These are phyloP conservation scores for Hoplostethus mediterraneus DNA, from an alignment of 2,797 vertebrate genomes.

Conservation along the genomic window DNA sequence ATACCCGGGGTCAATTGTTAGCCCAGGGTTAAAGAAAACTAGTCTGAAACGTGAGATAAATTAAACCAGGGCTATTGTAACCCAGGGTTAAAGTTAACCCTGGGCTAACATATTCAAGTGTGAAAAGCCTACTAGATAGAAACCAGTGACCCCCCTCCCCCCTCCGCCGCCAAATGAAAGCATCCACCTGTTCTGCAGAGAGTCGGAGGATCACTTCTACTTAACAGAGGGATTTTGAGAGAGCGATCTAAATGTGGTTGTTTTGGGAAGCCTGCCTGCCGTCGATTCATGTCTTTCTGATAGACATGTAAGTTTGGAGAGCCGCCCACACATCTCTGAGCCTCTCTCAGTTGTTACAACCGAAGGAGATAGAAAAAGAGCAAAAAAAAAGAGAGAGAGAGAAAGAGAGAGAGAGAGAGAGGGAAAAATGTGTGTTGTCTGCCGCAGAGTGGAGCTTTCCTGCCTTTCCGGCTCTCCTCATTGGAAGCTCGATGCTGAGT, in stretches of 20 bases:
- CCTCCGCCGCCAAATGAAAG: slow-evolving; percentile 32
- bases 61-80: too few species aligned
- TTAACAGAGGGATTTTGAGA: slow-evolving; percentile 48
- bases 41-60: too few species aligned
- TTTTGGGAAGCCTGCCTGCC: slow-evolving; percentile 62
- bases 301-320: slow-evolving; percentile 76
- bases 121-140: too few species aligned
- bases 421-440: slow-evolving; percentile 57
- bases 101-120: too few species aligned
- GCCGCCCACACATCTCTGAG: slow-evolving; percentile 66
- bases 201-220: slow-evolving; percentile 50
- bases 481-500: slow-evolving; percentile 52
- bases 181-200: slow-evolving; percentile 25
- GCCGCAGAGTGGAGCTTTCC: slow-evolving; percentile 66
- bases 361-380: slow-evolving; percentile 32
- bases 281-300: slow-evolving; percentile 73
- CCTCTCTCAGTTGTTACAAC: slow-evolving; percentile 61
- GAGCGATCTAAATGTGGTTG: slow-evolving; percentile 66
- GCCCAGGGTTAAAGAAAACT: too few species aligned
- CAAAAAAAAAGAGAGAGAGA: background rate
- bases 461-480: slow-evolving; percentile 38
- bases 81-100: too few species aligned
- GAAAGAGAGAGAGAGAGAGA: slow-evolving; percentile 12
- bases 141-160: too few species aligned
- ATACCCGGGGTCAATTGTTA: too few species aligned